Evolutionary conservation across 2,113 vertebrate genomes (phyloP), one percentile per base, ranked within the genome.

Genomic region (Scytalopus superciliaris): DNA sequence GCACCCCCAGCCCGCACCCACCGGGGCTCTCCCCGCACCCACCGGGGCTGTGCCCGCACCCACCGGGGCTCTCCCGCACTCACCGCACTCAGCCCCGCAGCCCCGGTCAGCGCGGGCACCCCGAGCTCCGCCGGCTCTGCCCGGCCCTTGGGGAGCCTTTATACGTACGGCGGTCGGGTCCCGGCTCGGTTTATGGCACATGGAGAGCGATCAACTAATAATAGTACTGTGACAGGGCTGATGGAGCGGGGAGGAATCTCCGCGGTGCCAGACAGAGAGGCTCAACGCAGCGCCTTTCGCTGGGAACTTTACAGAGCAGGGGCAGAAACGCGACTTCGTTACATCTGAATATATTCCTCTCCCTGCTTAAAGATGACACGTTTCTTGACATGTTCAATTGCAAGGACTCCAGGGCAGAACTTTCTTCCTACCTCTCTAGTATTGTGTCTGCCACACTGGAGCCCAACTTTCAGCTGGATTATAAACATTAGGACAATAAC

Each of bases 211-310:
- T 19, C 76, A 16, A 37, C 96, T 97, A 96, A 94, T 94, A 96
- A 96, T 95, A 97, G 96, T 35, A 74, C 24, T 24, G 93, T 93
- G 95, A 93, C 93, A 56, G 89, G 12, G 93, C 72, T 37, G 73
- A 35, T 10, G 88, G 80, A 79, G 94, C 79, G n/a, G 84, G 17
- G 31, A 42, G 86, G 47, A 68, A 57, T 24, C 94, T 3, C 4
- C 50, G 35, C 1, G 12, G 66, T 9, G 89, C 87, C 95, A 85
- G 91, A 35, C 7, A 31, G 67, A 0, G 30, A 56, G 76, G 73
- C 8, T 62, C 17, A 18, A 39, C n/a, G 78, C 87, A 50, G 78
- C 25, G 40, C 66, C 77, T 40, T 80, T 33, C 81, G 5, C 82
- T 31, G 50, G 62, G 62, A 90, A 93, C 78, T 80, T 80, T 1